Conservation (phyloP, 2,113 vertebrate genomes). For the Tachuris rubrigastra region DNA sequence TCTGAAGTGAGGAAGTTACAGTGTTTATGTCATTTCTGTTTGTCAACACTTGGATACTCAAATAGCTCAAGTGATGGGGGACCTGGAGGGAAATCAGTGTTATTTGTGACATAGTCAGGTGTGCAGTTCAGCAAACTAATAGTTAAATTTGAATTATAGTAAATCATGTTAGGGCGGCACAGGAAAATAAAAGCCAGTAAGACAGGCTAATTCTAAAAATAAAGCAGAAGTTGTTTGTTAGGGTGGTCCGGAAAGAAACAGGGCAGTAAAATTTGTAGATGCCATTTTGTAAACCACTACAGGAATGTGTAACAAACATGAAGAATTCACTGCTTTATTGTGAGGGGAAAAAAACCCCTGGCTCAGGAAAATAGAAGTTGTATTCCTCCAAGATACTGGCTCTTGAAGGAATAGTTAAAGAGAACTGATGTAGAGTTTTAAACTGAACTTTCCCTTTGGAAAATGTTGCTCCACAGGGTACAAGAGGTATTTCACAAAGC, state of each 20-base stretch:
- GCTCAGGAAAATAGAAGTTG: not conserved
- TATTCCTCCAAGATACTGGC: not conserved
- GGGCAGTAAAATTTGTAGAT: conserved; percentile 3
- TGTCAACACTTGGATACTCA: not conserved
- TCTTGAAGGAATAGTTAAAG: not conserved
- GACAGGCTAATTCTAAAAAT: conserved; percentile 41
- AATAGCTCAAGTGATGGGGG: not conserved
- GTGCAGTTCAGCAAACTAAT: not conserved
- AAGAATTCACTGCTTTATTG: not conserved
- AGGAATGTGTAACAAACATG: not conserved
- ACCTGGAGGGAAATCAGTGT: not conserved
- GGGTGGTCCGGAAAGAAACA: conserved; percentile 8
- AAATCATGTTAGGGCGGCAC: not conserved
- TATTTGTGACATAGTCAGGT: not conserved
- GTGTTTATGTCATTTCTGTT: not conserved
- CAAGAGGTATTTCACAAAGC: not conserved
- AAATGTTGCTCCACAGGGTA: not conserved
- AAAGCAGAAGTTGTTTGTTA: conserved; percentile 56
- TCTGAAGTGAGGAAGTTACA: not conserved
- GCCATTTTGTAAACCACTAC: not conserved
- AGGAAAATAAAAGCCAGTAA: conserved; percentile 48
- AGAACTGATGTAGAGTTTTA: not conserved
- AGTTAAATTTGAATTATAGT: conserved; percentile 32
- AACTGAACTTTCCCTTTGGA: not conserved
- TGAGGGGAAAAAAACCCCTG: not conserved